Base-by-base conservation (phyloP, 2,888 invertebrate genomes). In the Pharmacophagus antenor region DNA sequence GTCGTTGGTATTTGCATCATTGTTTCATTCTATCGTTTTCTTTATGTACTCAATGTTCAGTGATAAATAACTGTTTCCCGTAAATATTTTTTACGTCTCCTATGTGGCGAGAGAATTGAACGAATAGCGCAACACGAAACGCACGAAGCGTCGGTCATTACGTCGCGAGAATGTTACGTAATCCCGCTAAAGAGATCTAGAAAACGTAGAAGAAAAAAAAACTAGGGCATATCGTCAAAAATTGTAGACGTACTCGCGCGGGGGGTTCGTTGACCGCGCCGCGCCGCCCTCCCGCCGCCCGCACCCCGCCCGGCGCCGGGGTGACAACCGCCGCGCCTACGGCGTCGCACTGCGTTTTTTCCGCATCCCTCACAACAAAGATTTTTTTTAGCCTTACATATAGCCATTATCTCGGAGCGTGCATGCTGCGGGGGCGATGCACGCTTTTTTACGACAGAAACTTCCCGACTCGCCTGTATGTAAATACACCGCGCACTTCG, bases 231-330 rank as follows among this genome's bases (percentile, higher is more conserved):
- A 81, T 80, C 84, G 77, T 85, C 82, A 76, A 77, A 84, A 85
- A 80, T 80, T 84, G 78, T 86, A 85, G 84, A 82, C 81, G 76
- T 80, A 82, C 82, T 80, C 82, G 82, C 80, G 79, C 63, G 75
- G 62, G 74, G 74, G 85, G 86, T 79, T 88, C 89, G 79, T 83
- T 85, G 84, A 86, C 87, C 91, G 85, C 76, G 67, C 76, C 66
- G 76, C 77, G 79, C 74, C 77, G 76, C 76, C 72, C 65, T 73
- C 71, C 76, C 78, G 72, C 42, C 22, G 47, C 47, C 72, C 68
- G 68, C 50, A 49, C 65, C 68, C 65, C 64, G 52, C 56, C 73
- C 75, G 76, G 76, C 77, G 71, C 72, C 66, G 42, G 59, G 54
- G 49, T 60, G 55, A 31, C 42, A 23, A 37, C 31, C 60, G 37